A percentile compares a stretch with the other conserved stretches of the same genome.
These are phyloP conservation scores for Spea multiplicata DNA, from an alignment of 2,113 vertebrate genomes.

Conservation along the genomic window DNA sequence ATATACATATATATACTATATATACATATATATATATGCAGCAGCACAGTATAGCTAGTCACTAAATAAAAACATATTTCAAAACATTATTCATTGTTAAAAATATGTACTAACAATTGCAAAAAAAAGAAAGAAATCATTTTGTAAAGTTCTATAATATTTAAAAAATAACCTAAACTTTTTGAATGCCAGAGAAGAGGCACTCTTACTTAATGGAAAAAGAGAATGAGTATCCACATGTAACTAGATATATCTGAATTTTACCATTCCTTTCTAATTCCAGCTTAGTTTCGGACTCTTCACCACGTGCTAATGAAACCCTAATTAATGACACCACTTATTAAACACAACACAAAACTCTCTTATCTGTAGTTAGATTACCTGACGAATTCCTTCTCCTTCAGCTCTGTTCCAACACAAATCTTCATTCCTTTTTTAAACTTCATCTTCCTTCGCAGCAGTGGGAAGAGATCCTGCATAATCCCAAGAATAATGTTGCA, in stretches of 20 bases:
- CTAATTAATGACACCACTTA: constrained; percentile 77
- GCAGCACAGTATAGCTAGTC: too few relatives aligned
- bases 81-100: too few relatives aligned
- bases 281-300: constrained; percentile 65
- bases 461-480: constrained; percentile 74
- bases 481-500: constrained; percentile 84
- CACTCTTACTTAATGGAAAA: too few relatives aligned
- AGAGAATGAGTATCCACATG: background rate
- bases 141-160: too few relatives aligned
- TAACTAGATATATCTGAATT: constrained; percentile 52
- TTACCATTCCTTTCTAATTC: constrained; percentile 44
- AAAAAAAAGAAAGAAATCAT: too few relatives aligned
- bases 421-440: constrained; percentile 66
- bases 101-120: too few relatives aligned
- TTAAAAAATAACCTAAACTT: too few relatives aligned
- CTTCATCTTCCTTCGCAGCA: constrained; percentile 67
- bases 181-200: too few relatives aligned
- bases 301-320: constrained; percentile 69
- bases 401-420: constrained; percentile 68
- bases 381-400: constrained; percentile 77
- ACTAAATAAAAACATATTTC: too few relatives aligned
- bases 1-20: too few relatives aligned
- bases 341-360: constrained; percentile 68
- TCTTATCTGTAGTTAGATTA: constrained; percentile 74
- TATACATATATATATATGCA: too few relatives aligned